Base-by-base conservation (phyloP, 2,888 invertebrate species). In the Branchipolynoe longqiensis region DNA sequence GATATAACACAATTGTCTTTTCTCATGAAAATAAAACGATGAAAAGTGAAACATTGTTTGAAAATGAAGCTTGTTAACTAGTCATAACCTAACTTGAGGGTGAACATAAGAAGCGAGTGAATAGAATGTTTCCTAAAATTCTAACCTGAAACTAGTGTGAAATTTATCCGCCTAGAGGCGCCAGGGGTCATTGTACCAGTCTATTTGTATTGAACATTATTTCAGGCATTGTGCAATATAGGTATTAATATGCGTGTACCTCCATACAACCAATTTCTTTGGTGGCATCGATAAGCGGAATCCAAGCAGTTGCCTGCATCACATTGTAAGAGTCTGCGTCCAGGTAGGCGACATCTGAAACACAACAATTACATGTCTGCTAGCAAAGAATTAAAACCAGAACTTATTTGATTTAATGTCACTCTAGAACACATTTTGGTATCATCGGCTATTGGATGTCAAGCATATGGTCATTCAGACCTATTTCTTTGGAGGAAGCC, bases 201-300 rank as follows among this genome's bases (percentile, higher is more conserved):
- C 18, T 48, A 8, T 48, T 48, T 48, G 18, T 48, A 48, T 8
- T 18, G 18, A 48, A 48, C 18, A 48, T 18, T 48, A 73, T 31
- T 73, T 73, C 22, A 36, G 73, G 36, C 6, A 8, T 25, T 25
- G 41, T 12, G 22, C 8, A 33, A n/a, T 1, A 33, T 12, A 33
- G 12, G 38, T 54, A 48, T 31, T 54, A 81, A 1, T 33, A 14
- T 1, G 14, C 2, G 22, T 3, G 74, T 28, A 87, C 92, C 90
- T 92, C 90, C 89, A 90, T 86, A 59, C 87, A 88, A 28, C 90
- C 90, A 78, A 89, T 90, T 18, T 86, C 56, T 25, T 69, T 58
- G n/a, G 73, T 88, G 22, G 90, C 85, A 59, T 90, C 88, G 8
- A 90, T 59, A n/a, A 90, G 84, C 25, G 90, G 90, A 38, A 90